Conservation (phyloP, 2,888 invertebrate species). For the Theodoxus fluviatilis region DNA sequence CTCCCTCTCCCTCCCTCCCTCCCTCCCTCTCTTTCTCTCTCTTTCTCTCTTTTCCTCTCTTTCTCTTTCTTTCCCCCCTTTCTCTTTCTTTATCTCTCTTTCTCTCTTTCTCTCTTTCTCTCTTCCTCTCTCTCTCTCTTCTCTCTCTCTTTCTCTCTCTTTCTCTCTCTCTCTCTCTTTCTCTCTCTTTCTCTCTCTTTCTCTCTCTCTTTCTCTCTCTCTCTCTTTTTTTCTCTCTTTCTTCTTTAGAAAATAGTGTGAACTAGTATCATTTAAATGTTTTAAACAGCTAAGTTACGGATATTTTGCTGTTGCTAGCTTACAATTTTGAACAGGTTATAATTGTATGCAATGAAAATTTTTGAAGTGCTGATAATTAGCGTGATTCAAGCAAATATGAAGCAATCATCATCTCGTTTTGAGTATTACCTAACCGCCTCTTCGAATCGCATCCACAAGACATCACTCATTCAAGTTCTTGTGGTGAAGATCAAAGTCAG, state of each 20-base stretch:
- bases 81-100: neutral
- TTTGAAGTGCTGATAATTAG: too few species aligned
- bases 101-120: neutral
- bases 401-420: too few species aligned
- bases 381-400: too few species aligned
- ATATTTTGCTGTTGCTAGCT: too few species aligned
- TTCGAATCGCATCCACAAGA: too few species aligned
- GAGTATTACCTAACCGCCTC: too few species aligned
- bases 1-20: neutral
- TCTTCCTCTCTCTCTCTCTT: neutral
- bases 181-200: neutral
- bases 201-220: neutral
- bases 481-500: too few species aligned
- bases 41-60: neutral
- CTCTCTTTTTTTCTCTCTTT: neutral
- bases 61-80: neutral
- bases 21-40: neutral
- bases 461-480: too few species aligned
- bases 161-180: neutral
- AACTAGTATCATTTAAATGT: too few species aligned
- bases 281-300: too few species aligned
- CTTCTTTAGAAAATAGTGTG: neutral
- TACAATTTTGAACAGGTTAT: too few species aligned
- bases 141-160: neutral
- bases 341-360: too few species aligned